These are phyloP conservation scores for Bettongia penicillata DNA, from an alignment of 2,113 vertebrate genomes.

Conservation along the genomic window DNA sequence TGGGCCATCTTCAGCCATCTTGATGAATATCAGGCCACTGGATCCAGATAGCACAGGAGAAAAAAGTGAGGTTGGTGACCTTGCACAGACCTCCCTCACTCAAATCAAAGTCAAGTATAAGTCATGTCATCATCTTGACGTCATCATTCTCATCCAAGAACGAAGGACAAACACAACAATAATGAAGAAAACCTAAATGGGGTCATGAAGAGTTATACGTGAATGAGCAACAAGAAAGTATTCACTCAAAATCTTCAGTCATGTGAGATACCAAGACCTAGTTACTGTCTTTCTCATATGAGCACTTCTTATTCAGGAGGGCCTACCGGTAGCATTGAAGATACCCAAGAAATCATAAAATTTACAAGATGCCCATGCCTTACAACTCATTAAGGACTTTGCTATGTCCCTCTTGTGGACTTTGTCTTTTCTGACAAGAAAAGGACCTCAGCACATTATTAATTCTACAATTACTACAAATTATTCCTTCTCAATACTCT, in stretches of 20 bases:
- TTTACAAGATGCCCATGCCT: not conserved
- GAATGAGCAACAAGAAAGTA: not conserved
- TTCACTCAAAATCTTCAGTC: too few species aligned
- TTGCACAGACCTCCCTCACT: too few species aligned
- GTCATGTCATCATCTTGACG: too few species aligned
- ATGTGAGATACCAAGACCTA: not conserved
- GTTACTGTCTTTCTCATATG: not conserved
- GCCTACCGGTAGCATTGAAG: not conserved
- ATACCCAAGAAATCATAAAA: not conserved
- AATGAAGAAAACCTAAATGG: not conserved
- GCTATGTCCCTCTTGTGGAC: not conserved
- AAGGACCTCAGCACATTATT: not conserved
- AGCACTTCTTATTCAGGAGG: not conserved
- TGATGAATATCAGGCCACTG: too few species aligned
- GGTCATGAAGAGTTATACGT: not conserved
- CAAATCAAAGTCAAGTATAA: too few species aligned
- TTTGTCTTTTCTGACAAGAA: not conserved
- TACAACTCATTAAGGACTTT: not conserved
- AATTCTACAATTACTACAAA: not conserved
- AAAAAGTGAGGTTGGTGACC: too few species aligned
- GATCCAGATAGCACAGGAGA: too few species aligned
- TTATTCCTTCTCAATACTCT: not conserved
- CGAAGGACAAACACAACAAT: too few species aligned
- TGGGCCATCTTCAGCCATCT: too few species aligned
- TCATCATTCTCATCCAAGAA: too few species aligned